Percentiles rank a stretch among this genome's conserved stretches.
Evolutionary conservation across 1,140 invertebrate species (phyloP).

Genomic region (Neomicropteryx cornuta): DNA sequence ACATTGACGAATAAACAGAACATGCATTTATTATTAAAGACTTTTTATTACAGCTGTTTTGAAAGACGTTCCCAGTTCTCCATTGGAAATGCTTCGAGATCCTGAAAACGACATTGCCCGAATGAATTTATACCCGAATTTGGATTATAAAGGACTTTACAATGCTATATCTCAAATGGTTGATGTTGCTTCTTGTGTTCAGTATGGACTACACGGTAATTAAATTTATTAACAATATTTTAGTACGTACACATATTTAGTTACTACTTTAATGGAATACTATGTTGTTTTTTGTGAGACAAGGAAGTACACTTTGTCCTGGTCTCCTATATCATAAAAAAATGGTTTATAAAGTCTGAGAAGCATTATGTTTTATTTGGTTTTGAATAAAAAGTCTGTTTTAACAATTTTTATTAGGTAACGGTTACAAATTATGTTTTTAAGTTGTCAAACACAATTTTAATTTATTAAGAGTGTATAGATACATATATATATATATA

Average conservation of each 20-base stretch:
- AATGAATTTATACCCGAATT: slow-evolving; percentile 83
- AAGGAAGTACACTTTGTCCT: too few relatives aligned
- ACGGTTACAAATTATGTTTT: too few relatives aligned
- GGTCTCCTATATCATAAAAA: too few relatives aligned
- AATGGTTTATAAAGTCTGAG: too few relatives aligned
- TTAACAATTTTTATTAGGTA: too few relatives aligned
- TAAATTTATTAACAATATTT: slow-evolving; percentile 1
- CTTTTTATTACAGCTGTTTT: slow-evolving; percentile 60
- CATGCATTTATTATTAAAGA: slow-evolving; percentile 2
- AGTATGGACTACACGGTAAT: slow-evolving; percentile 70
- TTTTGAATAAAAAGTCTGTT: too few relatives aligned
- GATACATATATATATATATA: too few relatives aligned
- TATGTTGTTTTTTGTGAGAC: slow-evolving; percentile 1
- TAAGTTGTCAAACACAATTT: too few relatives aligned
- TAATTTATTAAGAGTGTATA: too few relatives aligned
- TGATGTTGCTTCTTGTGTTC: slow-evolving; percentile 74
- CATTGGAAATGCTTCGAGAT: slow-evolving; percentile 79
- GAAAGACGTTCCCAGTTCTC: slow-evolving; percentile 88
- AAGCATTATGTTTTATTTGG: too few relatives aligned
- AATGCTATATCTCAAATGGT: slow-evolving; percentile 70
- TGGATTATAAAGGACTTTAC: slow-evolving; percentile 92
- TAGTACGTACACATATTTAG: slow-evolving; percentile 7
- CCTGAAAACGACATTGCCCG: slow-evolving; percentile 74
- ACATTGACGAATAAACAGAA: slow-evolving; percentile 7
- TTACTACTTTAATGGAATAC: slow-evolving; percentile 1